These are phyloP conservation scores for Centrocercus urophasianus DNA, from an alignment of 2,113 vertebrate genomes.

Conservation along the genomic window DNA sequence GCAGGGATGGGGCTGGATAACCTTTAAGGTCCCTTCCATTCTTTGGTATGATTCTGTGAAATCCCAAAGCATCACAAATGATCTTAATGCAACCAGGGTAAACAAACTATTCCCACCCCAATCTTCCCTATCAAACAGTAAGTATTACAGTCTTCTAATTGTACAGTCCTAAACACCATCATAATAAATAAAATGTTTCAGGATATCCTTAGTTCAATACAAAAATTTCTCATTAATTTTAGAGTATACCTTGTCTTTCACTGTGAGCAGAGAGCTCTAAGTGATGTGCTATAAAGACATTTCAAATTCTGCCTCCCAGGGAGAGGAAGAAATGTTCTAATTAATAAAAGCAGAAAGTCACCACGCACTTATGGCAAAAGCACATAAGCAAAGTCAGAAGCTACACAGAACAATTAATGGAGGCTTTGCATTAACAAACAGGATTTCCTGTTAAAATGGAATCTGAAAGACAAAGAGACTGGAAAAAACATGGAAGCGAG, in stretches of 20 bases:
- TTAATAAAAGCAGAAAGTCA: not conserved
- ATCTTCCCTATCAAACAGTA: not conserved
- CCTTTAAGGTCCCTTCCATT: no score
- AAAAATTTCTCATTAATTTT: not conserved
- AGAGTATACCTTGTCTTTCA: not conserved
- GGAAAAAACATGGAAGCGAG: constrained; percentile 38
- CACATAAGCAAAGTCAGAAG: not conserved
- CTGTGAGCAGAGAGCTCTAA: not conserved
- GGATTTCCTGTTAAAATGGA: constrained; percentile 58
- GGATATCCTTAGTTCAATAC: not conserved
- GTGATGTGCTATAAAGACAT: not conserved
- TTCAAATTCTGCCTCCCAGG: not conserved
- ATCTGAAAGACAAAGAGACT: constrained; percentile 53
- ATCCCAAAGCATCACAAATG: not conserved
- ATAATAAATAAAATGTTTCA: not conserved
- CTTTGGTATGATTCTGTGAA: not conserved
- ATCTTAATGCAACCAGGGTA: not conserved
- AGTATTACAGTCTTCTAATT: not conserved
- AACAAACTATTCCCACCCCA: constrained; percentile 6
- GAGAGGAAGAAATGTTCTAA: not conserved
- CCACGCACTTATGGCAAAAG: not conserved
- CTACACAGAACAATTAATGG: not conserved
- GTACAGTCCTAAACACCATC: not conserved
- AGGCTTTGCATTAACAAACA: constrained; percentile 42
- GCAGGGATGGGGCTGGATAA: no score